Evolutionary conservation across 2,888 invertebrate species (phyloP), one percentile per base, ranked within the genome.

Genomic region (Pseudoips prasinana): DNA sequence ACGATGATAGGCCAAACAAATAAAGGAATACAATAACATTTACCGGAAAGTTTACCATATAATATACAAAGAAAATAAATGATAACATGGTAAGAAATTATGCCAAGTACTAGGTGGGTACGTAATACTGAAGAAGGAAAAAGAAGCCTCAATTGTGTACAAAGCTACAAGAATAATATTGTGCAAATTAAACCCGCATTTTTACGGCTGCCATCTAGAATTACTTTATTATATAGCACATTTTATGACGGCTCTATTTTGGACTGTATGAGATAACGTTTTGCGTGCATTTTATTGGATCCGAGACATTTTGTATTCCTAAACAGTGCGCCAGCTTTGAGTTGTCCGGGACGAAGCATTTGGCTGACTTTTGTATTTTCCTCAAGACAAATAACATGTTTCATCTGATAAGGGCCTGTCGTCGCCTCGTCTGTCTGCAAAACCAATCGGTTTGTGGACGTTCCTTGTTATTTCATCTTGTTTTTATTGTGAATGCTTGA

Each of bases 371-470:
- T 72, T 67, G 72, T 73, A 69, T 73, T 77, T 74, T 72, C 63
- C 64, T 59, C 66, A 64, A 76, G 73, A 78, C 75, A 82, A 82
- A 85, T 81, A 82, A 79, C 78, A 78, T 78, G 78, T 75, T 70
- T 67, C 70, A 84, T 83, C 82, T 70, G 82, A 84, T 85, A 85
- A 81, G 78, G 65, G 73, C 55, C 66, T 78, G 83, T 83, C 81
- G 79, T 75, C 84, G 74, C 69, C 71, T 77, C 74, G 76, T 78
- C 79, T 77, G 76, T 69, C 68, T 68, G 47, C 64, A 58, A 68
- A 71, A 71, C 76, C 78, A 76, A 82, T 83, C 76, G 79, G 63
- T 71, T 69, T 68, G 74, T 60, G 73, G 75, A 76, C 77, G 66
- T 74, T 69, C 58, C 61, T 53, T 59, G 64, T 68, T 64, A 60